Percentiles rank a stretch among this genome's conserved stretches.
Conservation (phyloP, 2,888 invertebrate species). For the Rhyacophila evoluta region DNA sequence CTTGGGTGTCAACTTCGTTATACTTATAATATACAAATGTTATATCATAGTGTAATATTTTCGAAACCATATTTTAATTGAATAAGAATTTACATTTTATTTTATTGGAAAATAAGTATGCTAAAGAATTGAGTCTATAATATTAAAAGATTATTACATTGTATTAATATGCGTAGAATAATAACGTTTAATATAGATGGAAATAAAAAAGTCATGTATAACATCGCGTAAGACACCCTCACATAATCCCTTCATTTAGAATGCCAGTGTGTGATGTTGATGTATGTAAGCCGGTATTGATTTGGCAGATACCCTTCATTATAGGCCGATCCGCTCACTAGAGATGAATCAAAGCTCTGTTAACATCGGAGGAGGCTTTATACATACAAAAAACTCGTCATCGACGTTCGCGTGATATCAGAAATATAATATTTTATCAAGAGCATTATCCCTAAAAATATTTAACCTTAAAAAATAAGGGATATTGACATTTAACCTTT, state of each 20-base stretch:
- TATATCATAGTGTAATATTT: too few species aligned
- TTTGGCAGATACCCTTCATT: not conserved
- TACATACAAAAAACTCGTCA: not conserved
- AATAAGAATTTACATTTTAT: too few species aligned
- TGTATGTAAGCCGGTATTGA: constrained; percentile 22
- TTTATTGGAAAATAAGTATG: too few species aligned
- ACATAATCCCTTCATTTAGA: not conserved
- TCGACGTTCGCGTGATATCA: not conserved
- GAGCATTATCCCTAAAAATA: not conserved
- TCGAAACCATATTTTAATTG: too few species aligned
- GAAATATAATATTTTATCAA: not conserved
- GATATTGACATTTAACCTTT: too few species aligned
- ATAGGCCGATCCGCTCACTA: constrained; percentile 11
- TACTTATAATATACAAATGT: too few species aligned
- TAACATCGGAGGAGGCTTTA: not conserved
- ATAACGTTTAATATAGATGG: too few species aligned
- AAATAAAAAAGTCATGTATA: too few species aligned
- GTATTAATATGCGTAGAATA: too few species aligned
- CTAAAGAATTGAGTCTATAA: too few species aligned
- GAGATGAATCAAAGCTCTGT: not conserved
- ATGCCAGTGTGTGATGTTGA: not conserved
- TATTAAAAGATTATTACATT: too few species aligned
- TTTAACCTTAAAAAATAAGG: not conserved
- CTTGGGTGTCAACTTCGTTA: too few species aligned
- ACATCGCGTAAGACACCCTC: not conserved